These are phyloP conservation scores for Notiomystis cincta DNA, from an alignment of 2,113 vertebrate genomes.

Conservation along the genomic window DNA sequence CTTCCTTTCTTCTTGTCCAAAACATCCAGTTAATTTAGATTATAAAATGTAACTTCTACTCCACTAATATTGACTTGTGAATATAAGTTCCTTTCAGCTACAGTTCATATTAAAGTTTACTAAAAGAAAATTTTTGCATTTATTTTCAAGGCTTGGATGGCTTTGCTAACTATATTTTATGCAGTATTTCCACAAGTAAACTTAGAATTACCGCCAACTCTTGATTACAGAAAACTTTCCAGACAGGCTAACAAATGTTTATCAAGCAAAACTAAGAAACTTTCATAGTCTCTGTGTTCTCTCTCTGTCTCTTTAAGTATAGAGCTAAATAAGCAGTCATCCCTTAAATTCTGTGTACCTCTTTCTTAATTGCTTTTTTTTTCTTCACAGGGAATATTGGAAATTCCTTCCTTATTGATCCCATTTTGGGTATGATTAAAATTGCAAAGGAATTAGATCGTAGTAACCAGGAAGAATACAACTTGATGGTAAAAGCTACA, in stretches of 20 bases:
- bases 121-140: not conserved
- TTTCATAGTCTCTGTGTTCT: not conserved
- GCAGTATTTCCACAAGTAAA: not conserved
- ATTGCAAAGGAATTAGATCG: slow-evolving; percentile 90
- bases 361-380: not conserved
- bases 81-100: not conserved
- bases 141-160: not conserved
- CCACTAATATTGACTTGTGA: not conserved
- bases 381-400: slow-evolving; percentile 86
- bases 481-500: slow-evolving; percentile 86
- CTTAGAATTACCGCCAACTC: not conserved
- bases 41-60: not conserved
- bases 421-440: slow-evolving; percentile 85
- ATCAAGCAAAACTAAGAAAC: not conserved
- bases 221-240: not conserved
- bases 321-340: not conserved
- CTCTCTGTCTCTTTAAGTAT: not conserved
- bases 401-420: slow-evolving; percentile 89
- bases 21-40: not conserved
- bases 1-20: not conserved
- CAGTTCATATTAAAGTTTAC: not conserved
- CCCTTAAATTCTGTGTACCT: not conserved
- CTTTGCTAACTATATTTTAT: not conserved
- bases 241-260: not conserved
- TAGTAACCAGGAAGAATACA: slow-evolving; percentile 82